phyloP scores from a whole-genome alignment of 2,888 invertebrate genomes.

The Macrosiphum euphorbiae region DNA sequence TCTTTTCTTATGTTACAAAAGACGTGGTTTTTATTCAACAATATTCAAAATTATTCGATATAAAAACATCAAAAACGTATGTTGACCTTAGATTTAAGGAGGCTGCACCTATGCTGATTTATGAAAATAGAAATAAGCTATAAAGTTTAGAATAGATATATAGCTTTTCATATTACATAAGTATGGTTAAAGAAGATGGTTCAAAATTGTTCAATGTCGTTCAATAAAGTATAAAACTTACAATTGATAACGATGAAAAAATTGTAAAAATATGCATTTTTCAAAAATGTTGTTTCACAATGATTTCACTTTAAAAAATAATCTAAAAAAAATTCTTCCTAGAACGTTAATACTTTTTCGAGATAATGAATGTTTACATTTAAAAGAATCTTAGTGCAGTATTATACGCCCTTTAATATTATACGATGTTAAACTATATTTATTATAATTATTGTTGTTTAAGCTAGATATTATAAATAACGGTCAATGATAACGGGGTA shows the following conservation, averaged over 20 bases:
- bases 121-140: background rate
- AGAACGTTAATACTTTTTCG: background rate
- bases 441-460: background rate
- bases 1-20: background rate
- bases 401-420: background rate
- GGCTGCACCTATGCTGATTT: background rate
- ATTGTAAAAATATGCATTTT: background rate
- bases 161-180: too few species aligned
- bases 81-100: background rate
- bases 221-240: background rate
- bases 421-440: background rate
- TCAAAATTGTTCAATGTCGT: too few species aligned
- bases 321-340: background rate
- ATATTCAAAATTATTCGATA: background rate
- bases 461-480: background rate
- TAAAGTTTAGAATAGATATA: background rate
- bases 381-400: background rate
- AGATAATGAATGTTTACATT: background rate
- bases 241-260: too few species aligned
- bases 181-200: too few species aligned
- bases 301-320: background rate
- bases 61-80: background rate
- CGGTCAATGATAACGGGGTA: background rate
- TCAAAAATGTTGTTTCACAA: background rate
- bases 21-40: background rate